A percentile compares a stretch with the other conserved stretches of the same genome.
These are phyloP conservation scores for Homalodisca vitripennis DNA, from an alignment of 1,140 invertebrate species.

Conservation along the genomic window DNA sequence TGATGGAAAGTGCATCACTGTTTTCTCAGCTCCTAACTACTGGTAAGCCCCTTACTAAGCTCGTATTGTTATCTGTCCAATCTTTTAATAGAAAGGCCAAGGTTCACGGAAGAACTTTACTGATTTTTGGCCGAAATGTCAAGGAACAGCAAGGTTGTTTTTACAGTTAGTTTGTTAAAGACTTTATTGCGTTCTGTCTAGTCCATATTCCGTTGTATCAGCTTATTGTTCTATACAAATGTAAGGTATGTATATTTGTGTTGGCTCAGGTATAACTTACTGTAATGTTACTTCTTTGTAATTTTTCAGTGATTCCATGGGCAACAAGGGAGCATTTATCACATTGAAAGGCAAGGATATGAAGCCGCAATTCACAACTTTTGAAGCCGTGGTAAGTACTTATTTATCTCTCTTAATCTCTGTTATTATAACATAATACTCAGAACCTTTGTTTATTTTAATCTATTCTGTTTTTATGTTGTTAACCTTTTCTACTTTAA, in stretches of 20 bases:
- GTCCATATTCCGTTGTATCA: too few species aligned
- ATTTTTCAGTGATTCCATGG: slow-evolving; percentile 96
- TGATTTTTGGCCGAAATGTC: too few species aligned
- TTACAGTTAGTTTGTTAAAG: too few species aligned
- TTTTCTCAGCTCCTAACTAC: slow-evolving; percentile 99
- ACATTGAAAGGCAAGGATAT: slow-evolving; percentile 89
- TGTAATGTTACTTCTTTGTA: too few species aligned
- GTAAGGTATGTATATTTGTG: too few species aligned
- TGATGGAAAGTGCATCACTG: slow-evolving; percentile 91
- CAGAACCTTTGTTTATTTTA: neutral
- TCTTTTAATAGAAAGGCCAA: too few species aligned
- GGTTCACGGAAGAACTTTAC: too few species aligned
- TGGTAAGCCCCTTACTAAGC: slow-evolving; percentile 74
- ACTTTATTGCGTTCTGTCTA: too few species aligned
- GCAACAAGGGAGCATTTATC: slow-evolving; percentile 97
- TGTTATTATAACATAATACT: neutral
- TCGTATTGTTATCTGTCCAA: too few species aligned
- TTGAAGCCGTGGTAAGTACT: slow-evolving; percentile 86
- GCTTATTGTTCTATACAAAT: too few species aligned
- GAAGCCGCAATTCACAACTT: slow-evolving; percentile 87
- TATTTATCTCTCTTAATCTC: slow-evolving; percentile 30
- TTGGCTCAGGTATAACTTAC: too few species aligned
- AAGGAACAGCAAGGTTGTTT: too few species aligned
- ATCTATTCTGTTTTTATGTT: neutral
- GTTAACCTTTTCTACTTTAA: neutral